Conservation (phyloP, 2,888 invertebrate species). For the Dryobotodes eremita region DNA sequence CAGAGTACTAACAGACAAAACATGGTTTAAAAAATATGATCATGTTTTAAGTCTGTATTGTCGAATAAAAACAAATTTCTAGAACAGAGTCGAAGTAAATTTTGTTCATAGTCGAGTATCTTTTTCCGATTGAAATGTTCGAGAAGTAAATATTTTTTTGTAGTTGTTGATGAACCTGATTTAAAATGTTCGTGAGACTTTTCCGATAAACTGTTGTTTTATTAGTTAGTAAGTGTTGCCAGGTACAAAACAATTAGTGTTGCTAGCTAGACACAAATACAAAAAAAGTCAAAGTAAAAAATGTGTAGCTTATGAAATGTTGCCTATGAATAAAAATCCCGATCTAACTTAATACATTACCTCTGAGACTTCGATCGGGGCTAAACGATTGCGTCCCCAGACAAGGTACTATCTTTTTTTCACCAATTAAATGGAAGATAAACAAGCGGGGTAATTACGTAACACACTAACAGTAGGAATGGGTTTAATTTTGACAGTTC, state of each 20-base stretch:
- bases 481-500: too few relatives aligned
- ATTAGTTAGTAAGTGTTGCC: background rate
- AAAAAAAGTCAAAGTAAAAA: background rate
- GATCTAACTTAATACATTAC: background rate
- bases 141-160: background rate
- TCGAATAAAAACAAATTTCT: background rate
- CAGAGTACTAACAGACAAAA: background rate
- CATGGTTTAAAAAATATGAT: background rate
- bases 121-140: conserved; percentile 13
- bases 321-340: too few relatives aligned
- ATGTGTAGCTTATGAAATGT: background rate
- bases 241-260: conserved; percentile 7
- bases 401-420: background rate
- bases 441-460: too few relatives aligned
- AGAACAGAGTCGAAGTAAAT: background rate
- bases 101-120: background rate
- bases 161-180: background rate
- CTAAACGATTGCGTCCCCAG: background rate
- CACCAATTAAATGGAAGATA: background rate
- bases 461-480: too few relatives aligned
- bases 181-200: conserved; percentile 3
- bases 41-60: background rate
- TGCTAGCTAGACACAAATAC: background rate
- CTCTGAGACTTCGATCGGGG: background rate
- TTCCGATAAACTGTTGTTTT: background rate